Conservation (phyloP, 2,797 vertebrate species). For the Paedocypris micromegethes region DNA sequence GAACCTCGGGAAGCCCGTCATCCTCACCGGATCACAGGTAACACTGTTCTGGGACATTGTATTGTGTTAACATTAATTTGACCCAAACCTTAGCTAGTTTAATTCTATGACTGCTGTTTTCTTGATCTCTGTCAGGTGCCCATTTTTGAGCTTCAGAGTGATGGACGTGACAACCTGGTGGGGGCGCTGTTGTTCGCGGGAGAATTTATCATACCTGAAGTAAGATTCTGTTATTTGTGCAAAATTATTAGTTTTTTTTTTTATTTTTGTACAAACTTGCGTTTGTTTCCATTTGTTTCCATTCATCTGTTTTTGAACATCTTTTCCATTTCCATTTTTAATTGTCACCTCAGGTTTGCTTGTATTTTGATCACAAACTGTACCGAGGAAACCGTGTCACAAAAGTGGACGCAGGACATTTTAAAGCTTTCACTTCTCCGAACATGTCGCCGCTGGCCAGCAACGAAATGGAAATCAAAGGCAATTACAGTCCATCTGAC, state of each 20-base stretch:
- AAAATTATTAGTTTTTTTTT: too few species aligned
- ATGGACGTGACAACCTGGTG: constrained; percentile 89
- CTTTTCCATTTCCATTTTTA: too few species aligned
- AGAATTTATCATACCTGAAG: constrained; percentile 90
- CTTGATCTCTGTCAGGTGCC: constrained; percentile 59
- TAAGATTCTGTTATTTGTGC: constrained; percentile 53
- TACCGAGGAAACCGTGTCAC: constrained; percentile 91
- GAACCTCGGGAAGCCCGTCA: constrained; percentile 82
- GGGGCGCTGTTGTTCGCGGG: constrained; percentile 90
- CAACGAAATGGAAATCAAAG: constrained; percentile 82
- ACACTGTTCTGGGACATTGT: too few species aligned
- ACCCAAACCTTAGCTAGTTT: too few species aligned
- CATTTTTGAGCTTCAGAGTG: constrained; percentile 87
- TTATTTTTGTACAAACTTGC: too few species aligned
- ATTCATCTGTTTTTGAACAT: too few species aligned
- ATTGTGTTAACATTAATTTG: too few species aligned
- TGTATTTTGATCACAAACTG: constrained; percentile 95
- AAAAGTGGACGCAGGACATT: constrained; percentile 87
- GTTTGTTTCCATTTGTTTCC: too few species aligned
- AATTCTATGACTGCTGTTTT: too few species aligned
- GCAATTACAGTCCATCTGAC: too few species aligned
- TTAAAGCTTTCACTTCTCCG: constrained; percentile 87
- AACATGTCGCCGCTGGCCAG: constrained; percentile 87
- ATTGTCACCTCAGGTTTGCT: constrained; percentile 76
- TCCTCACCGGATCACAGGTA: constrained; percentile 94